phyloP scores from a whole-genome alignment of 2,888 invertebrate species.

The Rhogogaster chlorosoma region DNA sequence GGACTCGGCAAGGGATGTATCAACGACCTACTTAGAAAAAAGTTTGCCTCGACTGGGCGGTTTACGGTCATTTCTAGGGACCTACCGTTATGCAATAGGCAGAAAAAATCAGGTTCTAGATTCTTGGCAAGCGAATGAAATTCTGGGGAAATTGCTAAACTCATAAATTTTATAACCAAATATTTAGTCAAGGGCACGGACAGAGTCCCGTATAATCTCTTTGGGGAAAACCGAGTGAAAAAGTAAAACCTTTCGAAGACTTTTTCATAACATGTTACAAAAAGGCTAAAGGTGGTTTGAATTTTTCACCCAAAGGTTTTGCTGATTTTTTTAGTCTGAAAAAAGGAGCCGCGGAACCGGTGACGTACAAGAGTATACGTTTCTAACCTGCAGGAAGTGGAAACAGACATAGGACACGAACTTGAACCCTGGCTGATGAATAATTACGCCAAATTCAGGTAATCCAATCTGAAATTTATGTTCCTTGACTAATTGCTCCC shows the following conservation, averaged over 20 bases:
- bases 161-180: constrained; percentile 47
- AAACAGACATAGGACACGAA: not conserved
- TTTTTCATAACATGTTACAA: constrained; percentile 18
- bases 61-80: not conserved
- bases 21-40: constrained; percentile 49
- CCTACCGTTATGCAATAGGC: constrained; percentile 37
- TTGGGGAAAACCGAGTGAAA: not conserved
- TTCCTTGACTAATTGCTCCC: not conserved
- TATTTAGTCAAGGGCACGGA: constrained; percentile 30
- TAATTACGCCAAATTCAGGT: not conserved
- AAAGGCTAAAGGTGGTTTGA: not conserved
- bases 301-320: not conserved
- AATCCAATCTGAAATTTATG: not conserved
- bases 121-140: constrained; percentile 27
- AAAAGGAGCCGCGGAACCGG: not conserved
- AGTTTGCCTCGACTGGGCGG: not conserved
- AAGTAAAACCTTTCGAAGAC: constrained; percentile 11
- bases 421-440: not conserved
- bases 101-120: constrained; percentile 26
- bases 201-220: not conserved
- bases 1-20: constrained; percentile 21
- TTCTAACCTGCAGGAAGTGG: not conserved
- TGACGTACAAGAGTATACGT: not conserved
- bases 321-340: not conserved
- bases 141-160: constrained; percentile 24